Conservation (phyloP, 2,113 vertebrate species). For the Dipodomys spectabilis region DNA sequence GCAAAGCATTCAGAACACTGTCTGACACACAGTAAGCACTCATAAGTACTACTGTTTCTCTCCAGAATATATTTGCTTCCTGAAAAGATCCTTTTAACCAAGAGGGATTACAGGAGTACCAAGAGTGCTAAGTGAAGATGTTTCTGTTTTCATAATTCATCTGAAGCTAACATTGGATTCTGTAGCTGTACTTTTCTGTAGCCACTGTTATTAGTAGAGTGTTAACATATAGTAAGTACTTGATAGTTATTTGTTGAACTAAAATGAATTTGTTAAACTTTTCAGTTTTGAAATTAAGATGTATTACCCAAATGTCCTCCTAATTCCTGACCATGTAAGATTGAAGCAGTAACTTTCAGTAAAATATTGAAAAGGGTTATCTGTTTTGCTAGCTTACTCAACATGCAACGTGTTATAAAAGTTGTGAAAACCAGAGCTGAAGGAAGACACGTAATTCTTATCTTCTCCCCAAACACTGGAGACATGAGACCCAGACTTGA, state of each 20-base stretch:
- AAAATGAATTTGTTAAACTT: background rate
- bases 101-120: background rate
- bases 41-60: background rate
- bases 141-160: constrained; percentile 7
- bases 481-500: background rate
- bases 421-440: background rate
- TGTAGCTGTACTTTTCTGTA: background rate
- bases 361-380: background rate
- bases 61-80: background rate
- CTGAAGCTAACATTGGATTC: background rate
- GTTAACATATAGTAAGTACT: background rate
- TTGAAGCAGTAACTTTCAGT: background rate
- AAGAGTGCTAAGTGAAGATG: constrained; percentile 12
- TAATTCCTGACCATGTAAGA: background rate
- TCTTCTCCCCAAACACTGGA: background rate
- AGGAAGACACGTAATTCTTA: background rate
- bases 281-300: constrained; percentile 9
- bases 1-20: background rate
- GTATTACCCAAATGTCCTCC: background rate
- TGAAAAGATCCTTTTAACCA: constrained; percentile 27
- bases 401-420: background rate
- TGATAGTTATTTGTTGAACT: background rate
- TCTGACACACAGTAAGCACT: background rate
- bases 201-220: background rate
- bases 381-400: background rate